A percentile compares a stretch with the other conserved stretches of the same genome.
These are phyloP conservation scores for Typhlichthys subterraneus DNA, from an alignment of 2,797 vertebrate genomes.

Conservation along the genomic window DNA sequence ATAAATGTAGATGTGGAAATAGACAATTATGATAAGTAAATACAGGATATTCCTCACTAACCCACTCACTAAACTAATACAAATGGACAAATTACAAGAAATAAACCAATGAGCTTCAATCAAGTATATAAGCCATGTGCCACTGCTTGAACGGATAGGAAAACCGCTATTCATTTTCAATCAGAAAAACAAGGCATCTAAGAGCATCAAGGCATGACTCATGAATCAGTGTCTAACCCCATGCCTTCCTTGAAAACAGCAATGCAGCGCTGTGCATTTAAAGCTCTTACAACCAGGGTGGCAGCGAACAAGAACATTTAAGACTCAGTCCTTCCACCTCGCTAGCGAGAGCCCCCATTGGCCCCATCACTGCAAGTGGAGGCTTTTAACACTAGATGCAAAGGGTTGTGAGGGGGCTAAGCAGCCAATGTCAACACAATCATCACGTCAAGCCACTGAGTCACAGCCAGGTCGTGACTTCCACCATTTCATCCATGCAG, in stretches of 20 bases:
- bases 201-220: slow-evolving; percentile 45
- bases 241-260: slow-evolving; percentile 27
- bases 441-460: slow-evolving; percentile 24
- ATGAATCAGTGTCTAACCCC: slow-evolving; percentile 33
- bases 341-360: slow-evolving; percentile 15
- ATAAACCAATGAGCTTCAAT: neutral
- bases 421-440: slow-evolving; percentile 29
- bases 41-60: slow-evolving; percentile 13
- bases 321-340: slow-evolving; percentile 21
- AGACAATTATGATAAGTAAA: slow-evolving; percentile 9
- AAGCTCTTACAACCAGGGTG: slow-evolving; percentile 18
- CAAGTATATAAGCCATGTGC: slow-evolving; percentile 1
- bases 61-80: slow-evolving; percentile 3
- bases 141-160: neutral
- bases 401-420: slow-evolving; percentile 24
- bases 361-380: slow-evolving; percentile 14
- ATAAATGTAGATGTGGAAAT: slow-evolving; percentile 25
- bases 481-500: slow-evolving; percentile 16
- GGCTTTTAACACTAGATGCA: slow-evolving; percentile 38
- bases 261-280: slow-evolving; percentile 16
- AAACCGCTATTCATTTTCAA: slow-evolving; percentile 30
- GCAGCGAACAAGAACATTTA: slow-evolving; percentile 25
- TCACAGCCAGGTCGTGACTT: slow-evolving; percentile 10
- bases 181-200: slow-evolving; percentile 34
- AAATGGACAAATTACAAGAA: neutral